Conservation (phyloP, 2,797 vertebrate species). For the Enteromius mattozi region DNA sequence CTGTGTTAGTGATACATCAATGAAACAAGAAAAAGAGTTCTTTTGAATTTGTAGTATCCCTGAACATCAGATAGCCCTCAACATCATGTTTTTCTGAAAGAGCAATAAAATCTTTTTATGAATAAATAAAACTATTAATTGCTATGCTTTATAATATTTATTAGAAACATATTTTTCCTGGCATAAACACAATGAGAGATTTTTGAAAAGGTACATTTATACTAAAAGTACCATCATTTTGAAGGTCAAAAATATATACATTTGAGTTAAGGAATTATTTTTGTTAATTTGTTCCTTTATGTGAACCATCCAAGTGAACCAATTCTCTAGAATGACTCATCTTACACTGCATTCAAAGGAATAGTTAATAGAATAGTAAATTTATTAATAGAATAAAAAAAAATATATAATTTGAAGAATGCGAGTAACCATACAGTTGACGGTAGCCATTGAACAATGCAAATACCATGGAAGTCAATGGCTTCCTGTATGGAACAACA, state of each 20-base stretch:
- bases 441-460: too few species aligned
- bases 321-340: background rate
- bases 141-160: background rate
- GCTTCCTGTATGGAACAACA: background rate
- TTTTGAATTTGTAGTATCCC: background rate
- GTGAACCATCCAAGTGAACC: background rate
- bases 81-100: background rate
- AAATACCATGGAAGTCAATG: background rate
- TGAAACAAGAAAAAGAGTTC: background rate
- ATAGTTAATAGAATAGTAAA: too few species aligned
- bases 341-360: too few species aligned
- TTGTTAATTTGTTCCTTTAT: background rate
- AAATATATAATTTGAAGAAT: background rate
- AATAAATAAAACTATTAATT: background rate
- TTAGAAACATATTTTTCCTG: background rate
- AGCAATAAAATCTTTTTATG: background rate
- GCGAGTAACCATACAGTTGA: background rate
- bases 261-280: background rate
- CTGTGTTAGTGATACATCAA: slow-evolving; percentile 5
- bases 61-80: background rate
- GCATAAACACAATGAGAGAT: slow-evolving; percentile 2
- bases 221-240: background rate
- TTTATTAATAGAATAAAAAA: too few species aligned
- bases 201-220: background rate
- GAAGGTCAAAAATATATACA: background rate